Evolutionary conservation across 2,888 invertebrate genomes (phyloP).

Genomic region (Drosophila testacea): DNA sequence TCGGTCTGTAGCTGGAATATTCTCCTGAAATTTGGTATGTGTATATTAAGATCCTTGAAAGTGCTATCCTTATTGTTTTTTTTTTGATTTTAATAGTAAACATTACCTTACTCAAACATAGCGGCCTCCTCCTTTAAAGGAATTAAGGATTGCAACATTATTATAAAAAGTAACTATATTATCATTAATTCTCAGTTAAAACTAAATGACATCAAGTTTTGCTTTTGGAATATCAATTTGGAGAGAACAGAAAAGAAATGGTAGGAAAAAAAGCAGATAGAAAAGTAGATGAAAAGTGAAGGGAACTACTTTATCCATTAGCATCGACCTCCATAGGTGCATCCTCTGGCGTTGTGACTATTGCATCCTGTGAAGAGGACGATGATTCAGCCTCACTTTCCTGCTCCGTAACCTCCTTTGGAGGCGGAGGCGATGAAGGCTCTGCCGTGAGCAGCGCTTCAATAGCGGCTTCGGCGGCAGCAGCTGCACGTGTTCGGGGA

Average conservation of each 20-base stretch:
- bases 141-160: background rate
- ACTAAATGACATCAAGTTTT: constrained; percentile 5
- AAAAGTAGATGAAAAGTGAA: no score
- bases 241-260: background rate
- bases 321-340: constrained; percentile 8
- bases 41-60: no score
- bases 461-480: constrained; percentile 49
- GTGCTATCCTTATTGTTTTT: no score
- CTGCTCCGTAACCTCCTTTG: constrained; percentile 7
- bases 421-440: constrained; percentile 27
- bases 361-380: constrained; percentile 26
- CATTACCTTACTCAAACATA: no score
- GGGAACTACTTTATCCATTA: constrained; percentile 16
- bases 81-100: no score
- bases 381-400: constrained; percentile 41
- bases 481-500: constrained; percentile 43
- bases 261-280: no score
- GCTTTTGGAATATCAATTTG: constrained; percentile 4
- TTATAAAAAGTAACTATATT: constrained; percentile 5
- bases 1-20: background rate
- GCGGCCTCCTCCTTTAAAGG: no score
- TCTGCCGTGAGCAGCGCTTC: constrained; percentile 47
- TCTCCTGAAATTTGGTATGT: background rate
- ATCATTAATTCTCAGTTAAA: background rate
- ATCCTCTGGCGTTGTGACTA: constrained; percentile 26